phyloP scores from a whole-genome alignment of 2,888 invertebrate species.

The Zelleria hepariella region DNA sequence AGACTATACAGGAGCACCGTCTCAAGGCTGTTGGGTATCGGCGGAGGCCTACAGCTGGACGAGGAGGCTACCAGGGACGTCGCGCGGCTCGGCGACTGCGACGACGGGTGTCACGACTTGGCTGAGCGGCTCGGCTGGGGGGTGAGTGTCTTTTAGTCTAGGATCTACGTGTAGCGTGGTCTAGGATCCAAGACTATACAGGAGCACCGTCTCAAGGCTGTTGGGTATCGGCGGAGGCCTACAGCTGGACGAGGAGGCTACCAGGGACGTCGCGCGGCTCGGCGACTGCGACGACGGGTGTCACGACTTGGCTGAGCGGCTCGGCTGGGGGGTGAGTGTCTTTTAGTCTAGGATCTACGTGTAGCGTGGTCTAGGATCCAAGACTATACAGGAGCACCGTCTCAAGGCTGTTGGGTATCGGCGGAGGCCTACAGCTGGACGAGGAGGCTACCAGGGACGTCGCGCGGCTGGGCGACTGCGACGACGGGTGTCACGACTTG shows the following conservation, averaged over 20 bases:
- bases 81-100: slow-evolving; percentile 87
- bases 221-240: slow-evolving; percentile 67
- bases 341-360: too few relatives aligned
- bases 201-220: too few relatives aligned
- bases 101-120: slow-evolving; percentile 81
- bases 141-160: slow-evolving; percentile 50
- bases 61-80: slow-evolving; percentile 81
- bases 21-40: slow-evolving; percentile 44
- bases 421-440: slow-evolving; percentile 75
- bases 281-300: slow-evolving; percentile 90
- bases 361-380: too few relatives aligned
- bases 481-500: slow-evolving; percentile 76
- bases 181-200: too few relatives aligned
- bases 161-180: too few relatives aligned
- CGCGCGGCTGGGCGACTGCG: slow-evolving; percentile 80
- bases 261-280: slow-evolving; percentile 84
- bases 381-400: too few relatives aligned
- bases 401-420: too few relatives aligned
- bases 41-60: slow-evolving; percentile 76
- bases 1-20: too few relatives aligned
- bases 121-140: slow-evolving; percentile 86
- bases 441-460: slow-evolving; percentile 75
- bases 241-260: slow-evolving; percentile 76
- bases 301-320: slow-evolving; percentile 77
- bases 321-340: slow-evolving; percentile 82